phyloP scores from a whole-genome alignment of 2,113 vertebrate species.

The Mirounga angustirostris region DNA sequence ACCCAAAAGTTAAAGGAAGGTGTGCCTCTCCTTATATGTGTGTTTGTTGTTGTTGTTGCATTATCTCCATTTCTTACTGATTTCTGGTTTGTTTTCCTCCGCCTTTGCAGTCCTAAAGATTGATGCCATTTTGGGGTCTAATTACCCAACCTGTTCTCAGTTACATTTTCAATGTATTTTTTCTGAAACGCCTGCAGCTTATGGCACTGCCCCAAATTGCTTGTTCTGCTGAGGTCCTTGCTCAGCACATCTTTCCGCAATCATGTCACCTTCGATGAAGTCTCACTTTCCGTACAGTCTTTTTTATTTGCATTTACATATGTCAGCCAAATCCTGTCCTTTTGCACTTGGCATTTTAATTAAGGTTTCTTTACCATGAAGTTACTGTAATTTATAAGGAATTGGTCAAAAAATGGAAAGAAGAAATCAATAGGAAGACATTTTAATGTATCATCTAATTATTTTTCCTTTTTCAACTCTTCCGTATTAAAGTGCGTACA shows the following conservation, averaged over 20 bases:
- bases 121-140: constrained; percentile 35
- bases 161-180: neutral
- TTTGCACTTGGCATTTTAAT: constrained; percentile 61
- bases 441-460: neutral
- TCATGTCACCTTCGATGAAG: constrained; percentile 66
- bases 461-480: neutral
- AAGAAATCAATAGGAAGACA: constrained; percentile 13
- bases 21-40: neutral
- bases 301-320: constrained; percentile 49
- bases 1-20: neutral
- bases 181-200: constrained; percentile 1
- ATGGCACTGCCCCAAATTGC: constrained; percentile 28
- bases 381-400: neutral
- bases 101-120: constrained; percentile 32
- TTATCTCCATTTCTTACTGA: neutral
- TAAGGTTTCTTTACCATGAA: constrained; percentile 2
- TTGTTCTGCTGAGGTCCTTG: constrained; percentile 28
- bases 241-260: constrained; percentile 59
- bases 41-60: neutral
- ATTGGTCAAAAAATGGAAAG: constrained; percentile 27
- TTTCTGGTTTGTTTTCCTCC: constrained; percentile 24
- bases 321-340: constrained; percentile 65
- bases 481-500: neutral
- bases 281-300: neutral
- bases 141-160: constrained; percentile 12